phyloP scores from a whole-genome alignment of 2,797 vertebrate genomes.

The Poecilia velifera region DNA sequence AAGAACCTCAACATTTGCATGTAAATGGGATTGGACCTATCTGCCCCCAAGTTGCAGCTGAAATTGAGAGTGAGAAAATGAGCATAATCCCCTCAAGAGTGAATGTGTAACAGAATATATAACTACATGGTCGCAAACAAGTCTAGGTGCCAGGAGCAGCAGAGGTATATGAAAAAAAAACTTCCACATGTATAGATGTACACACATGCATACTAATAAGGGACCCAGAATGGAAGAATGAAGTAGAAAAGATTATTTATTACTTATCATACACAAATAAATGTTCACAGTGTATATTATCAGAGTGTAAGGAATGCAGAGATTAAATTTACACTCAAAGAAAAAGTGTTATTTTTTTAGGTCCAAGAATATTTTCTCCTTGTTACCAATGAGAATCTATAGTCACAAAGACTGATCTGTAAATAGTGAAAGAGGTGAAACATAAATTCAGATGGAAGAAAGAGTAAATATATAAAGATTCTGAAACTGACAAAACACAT shows the following conservation, averaged over 20 bases:
- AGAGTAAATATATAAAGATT: no score
- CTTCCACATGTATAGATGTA: not conserved
- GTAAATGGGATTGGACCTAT: not conserved
- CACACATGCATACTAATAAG: not conserved
- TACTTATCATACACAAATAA: not conserved
- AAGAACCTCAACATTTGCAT: not conserved
- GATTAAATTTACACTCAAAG: not conserved
- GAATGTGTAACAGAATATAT: not conserved
- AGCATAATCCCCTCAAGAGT: not conserved
- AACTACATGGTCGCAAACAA: not conserved
- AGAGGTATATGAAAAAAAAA: not conserved
- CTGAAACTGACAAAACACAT: no score
- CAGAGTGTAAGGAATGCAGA: not conserved
- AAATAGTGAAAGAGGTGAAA: no score
- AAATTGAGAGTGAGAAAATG: not conserved
- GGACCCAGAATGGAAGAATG: not conserved
- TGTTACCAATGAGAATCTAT: no score
- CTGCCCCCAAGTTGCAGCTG: not conserved
- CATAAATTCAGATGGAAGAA: no score
- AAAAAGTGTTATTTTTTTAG: not conserved
- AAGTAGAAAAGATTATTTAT: not conserved
- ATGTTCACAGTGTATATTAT: not conserved
- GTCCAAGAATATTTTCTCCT: not conserved
- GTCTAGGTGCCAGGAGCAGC: not conserved
- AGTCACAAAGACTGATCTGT: no score